Evolutionary conservation across 2,797 vertebrate species (phyloP).

Genomic region (Halcyon leucocephala): DNA sequence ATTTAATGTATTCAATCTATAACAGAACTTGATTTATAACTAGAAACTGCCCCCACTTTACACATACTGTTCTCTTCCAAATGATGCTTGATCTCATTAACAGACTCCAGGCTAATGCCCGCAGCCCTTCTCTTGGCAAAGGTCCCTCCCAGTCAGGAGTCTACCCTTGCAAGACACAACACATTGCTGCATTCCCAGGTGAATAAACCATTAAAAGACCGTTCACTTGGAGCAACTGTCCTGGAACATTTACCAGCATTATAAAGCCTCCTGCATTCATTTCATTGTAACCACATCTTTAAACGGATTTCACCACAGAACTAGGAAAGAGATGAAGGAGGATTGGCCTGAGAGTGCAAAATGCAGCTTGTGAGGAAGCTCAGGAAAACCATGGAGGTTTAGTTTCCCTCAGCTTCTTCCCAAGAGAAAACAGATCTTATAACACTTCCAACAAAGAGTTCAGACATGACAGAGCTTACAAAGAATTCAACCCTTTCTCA

Average conservation of each 20-base stretch:
- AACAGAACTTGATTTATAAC: neutral
- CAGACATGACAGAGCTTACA: neutral
- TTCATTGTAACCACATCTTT: neutral
- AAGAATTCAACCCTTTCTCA: neutral
- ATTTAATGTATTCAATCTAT: neutral
- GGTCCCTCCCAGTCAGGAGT: neutral
- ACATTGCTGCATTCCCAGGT: neutral
- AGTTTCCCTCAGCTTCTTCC: neutral
- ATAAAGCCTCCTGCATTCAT: neutral
- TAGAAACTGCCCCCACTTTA: neutral
- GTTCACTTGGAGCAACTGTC: neutral
- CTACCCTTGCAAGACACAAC: neutral
- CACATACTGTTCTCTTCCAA: neutral
- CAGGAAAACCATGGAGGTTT: neutral
- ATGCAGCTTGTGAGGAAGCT: neutral
- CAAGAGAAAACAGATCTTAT: neutral
- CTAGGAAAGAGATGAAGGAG: neutral
- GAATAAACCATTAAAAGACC: neutral
- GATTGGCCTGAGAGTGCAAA: neutral
- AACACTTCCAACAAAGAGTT: neutral
- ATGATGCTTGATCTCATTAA: neutral
- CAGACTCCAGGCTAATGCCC: neutral
- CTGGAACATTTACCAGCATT: neutral
- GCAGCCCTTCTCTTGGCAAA: neutral
- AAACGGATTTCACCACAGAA: neutral